Conservation (phyloP, 2,797 vertebrate species). For the Acanthurus tractus region DNA sequence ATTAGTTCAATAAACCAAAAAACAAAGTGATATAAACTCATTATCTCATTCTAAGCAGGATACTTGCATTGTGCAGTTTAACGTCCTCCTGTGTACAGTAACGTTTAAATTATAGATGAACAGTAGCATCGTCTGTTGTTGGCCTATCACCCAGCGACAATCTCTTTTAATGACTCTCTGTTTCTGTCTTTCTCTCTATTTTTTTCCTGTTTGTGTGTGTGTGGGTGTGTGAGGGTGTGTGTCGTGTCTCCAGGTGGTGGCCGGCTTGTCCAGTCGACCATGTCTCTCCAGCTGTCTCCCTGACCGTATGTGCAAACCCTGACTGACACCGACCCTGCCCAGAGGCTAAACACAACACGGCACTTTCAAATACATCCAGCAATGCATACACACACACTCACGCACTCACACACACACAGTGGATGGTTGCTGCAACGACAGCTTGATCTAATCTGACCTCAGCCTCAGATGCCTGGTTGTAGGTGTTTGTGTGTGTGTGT, state of each 20-base stretch:
- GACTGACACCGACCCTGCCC: conserved; percentile 61
- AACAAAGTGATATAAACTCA: conserved; percentile 17
- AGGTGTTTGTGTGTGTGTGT: conserved; percentile 12
- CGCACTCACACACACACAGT: conserved; percentile 11
- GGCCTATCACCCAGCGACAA: conserved; percentile 16
- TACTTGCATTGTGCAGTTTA: conserved; percentile 8
- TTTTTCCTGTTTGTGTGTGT: conserved; percentile 17
- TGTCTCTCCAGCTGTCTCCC: conserved; percentile 67
- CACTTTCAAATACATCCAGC: conserved; percentile 38
- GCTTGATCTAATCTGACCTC: conserved; percentile 68
- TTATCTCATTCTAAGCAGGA: conserved; percentile 9
- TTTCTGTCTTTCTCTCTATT: not conserved
- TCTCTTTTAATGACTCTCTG: conserved; percentile 3
- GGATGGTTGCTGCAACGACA: conserved; percentile 42
- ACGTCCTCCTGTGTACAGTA: conserved; percentile 33
- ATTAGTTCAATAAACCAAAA: not conserved
- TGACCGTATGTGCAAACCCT: conserved; percentile 56
- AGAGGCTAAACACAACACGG: conserved; percentile 58
- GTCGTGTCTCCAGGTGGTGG: conserved; percentile 54
- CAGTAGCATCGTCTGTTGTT: conserved; percentile 22
- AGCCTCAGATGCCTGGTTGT: conserved; percentile 40
- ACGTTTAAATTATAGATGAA: conserved; percentile 18
- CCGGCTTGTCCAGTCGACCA: conserved; percentile 60
- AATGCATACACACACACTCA: conserved; percentile 10
- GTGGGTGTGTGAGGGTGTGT: conserved; percentile 7